Evolutionary conservation across 2,888 invertebrate genomes (phyloP), one percentile per base, ranked within the genome.

Genomic region (Pollenia amentaria): DNA sequence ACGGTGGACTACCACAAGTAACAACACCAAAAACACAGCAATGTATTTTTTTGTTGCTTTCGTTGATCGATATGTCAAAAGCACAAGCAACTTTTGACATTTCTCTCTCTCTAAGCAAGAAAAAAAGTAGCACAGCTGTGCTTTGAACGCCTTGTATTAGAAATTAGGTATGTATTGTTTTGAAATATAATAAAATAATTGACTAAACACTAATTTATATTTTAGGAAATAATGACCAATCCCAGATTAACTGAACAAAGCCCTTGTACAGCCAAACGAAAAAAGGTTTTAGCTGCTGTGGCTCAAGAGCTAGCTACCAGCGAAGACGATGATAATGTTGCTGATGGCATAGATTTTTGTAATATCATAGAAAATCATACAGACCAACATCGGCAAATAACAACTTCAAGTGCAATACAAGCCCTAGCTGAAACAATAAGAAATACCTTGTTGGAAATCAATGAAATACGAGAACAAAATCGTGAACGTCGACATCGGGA

Each of bases 401-500:
- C 29, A 16, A 75, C 57, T n/a, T 72, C 77, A 11, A 60, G 21
- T 14, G 67, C 70, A 3, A 72, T 87, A 38, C 29, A 29, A 11
- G n/a, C 48, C 3, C 64, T 89, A 12, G 86, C 87, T 10, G 82
- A 85, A n/a, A 88, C 89, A 3, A 88, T 89, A 67, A 82, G 88
- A 21, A 72, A 60, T 12, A 89, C 89, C 8, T 65, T 89, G 46
- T 44, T 89, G n/a, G 89, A 89, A 76, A 89, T 89, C 14, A 85
- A 87, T 65, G 87, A 87, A 57, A 85, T 88, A 3, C 85, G 88
- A n/a, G 89, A 89, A 64, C 78, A 83, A n/a, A 87, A 88, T 60
- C 84, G 81, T 12, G 89, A 89, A 18, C 85, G 89, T 2, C 81
- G 89, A 0, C 89, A 89, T 72, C 76, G 65, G 21, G 89, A 89